Evolutionary conservation across 2,888 invertebrate species (phyloP).

Genomic region (Ceramica pisi): DNA sequence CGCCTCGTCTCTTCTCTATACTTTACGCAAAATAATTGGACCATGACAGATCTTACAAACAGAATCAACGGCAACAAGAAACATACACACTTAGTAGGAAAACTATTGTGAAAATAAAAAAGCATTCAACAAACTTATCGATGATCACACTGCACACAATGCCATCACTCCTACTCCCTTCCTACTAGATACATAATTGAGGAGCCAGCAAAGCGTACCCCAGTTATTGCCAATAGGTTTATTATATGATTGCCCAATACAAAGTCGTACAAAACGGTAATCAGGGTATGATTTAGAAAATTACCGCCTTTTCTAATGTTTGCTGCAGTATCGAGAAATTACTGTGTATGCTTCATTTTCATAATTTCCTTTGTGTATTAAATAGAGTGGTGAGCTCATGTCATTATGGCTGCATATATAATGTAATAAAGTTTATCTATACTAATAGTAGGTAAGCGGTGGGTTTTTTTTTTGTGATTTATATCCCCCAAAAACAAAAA

Average conservation of each 20-base stretch:
- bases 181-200: slow-evolving; percentile 4
- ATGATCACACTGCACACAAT: background rate
- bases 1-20: background rate
- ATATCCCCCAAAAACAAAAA: too few species aligned
- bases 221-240: slow-evolving; percentile 24
- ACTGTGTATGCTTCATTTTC: slow-evolving; percentile 15
- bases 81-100: background rate
- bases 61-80: background rate
- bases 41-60: background rate
- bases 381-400: slow-evolving; percentile 24
- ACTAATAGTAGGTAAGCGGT: background rate
- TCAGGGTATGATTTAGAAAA: slow-evolving; percentile 37
- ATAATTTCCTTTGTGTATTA: slow-evolving; percentile 35
- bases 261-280: slow-evolving; percentile 23
- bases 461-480: too few species aligned
- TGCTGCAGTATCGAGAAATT: slow-evolving; percentile 21
- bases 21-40: too few species aligned
- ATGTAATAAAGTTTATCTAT: slow-evolving; percentile 16
- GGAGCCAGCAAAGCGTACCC: background rate
- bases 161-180: background rate
- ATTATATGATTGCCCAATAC: slow-evolving; percentile 33
- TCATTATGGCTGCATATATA: slow-evolving; percentile 28
- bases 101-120: background rate
- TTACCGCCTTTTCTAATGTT: slow-evolving; percentile 31
- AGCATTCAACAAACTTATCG: background rate